Base-by-base conservation (phyloP, 2,888 invertebrate species). In the Stenichneumon culpator region DNA sequence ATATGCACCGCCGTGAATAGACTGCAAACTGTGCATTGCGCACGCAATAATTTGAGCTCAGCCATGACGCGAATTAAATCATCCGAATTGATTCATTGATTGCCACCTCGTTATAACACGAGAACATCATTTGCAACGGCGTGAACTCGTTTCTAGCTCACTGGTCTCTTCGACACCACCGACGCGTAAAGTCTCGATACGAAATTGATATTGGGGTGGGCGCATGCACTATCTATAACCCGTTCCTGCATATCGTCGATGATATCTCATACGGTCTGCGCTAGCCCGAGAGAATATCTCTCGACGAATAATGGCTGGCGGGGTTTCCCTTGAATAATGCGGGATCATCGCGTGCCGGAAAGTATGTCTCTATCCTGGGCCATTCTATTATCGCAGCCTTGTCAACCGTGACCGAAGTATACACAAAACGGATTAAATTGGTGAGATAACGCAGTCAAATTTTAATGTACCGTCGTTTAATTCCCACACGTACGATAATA, bases 121-220 rank as follows among this genome's bases (percentile, higher is more conserved):
- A 80, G 60, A 78, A 77, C 28, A 47, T 78, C 68, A 86, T 83
- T 86, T 80, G 79, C 73, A 80, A 82, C 68, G 60, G 77, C 25
- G 74, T 54, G 36, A 57, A 72, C 68, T 67, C 68, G 50, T 83
- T 86, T 86, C 86, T 77, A 63, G 82, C 32, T 39, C 82, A 83
- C 44, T 83, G 86, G 68, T 74, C 80, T 57, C 77, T 80, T 65
- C 86, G 39, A 65, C 82, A 63, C 57, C 77, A 77, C 54, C 72
- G 86, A 80, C 77, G 86, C 82, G 82, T 86, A 39, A 86, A 86
- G 82, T 67, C 54, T 77, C 80, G 86, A 86, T 86, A 86, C 80
- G 86, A 80, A 86, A 86, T 86, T 82, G 77, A 86, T 77, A 79
- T 80, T 69, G 67, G 44, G 36, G 19, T 19, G 19, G 19, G 19